A percentile compares a stretch with the other conserved stretches of the same genome.
phyloP scores from a whole-genome alignment of 2,113 vertebrate genomes.

The Azemiops feae region DNA sequence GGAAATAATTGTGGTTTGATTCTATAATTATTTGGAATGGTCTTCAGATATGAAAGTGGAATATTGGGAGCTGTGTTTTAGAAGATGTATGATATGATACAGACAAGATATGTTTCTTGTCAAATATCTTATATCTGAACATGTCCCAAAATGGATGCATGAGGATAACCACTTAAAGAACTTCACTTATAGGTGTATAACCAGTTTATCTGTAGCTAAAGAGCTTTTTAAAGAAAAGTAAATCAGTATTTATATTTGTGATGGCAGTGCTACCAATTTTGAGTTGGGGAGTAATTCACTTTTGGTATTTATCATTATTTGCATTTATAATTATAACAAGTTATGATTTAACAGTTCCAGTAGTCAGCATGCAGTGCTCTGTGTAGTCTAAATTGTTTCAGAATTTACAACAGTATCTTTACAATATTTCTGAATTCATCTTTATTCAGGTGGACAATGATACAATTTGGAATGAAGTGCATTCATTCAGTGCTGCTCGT shows the following conservation, averaged over 20 bases:
- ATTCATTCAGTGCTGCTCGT: slow-evolving; percentile 90
- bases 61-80: not conserved
- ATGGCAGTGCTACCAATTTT: not conserved
- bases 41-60: not conserved
- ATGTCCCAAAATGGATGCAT: not conserved
- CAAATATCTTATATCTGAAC: not conserved
- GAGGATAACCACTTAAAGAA: not conserved
- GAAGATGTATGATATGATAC: not conserved
- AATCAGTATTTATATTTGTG: not conserved
- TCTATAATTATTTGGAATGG: too few relatives aligned
- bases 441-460: slow-evolving; percentile 89
- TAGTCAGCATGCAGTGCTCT: not conserved
- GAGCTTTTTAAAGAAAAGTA: not conserved
- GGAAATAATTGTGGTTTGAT: too few relatives aligned
- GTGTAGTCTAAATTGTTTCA: not conserved
- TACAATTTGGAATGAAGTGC: slow-evolving; percentile 97
- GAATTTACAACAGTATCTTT: not conserved
- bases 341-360: not conserved
- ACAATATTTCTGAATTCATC: not conserved
- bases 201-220: not conserved
- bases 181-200: not conserved
- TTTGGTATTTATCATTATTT: not conserved
- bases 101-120: not conserved
- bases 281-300: not conserved
- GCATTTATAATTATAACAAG: not conserved